Percentiles rank a stretch among this genome's conserved stretches.
These are phyloP conservation scores for Arothron firmamentum DNA, from an alignment of 2,113 vertebrate genomes.

Conservation along the genomic window DNA sequence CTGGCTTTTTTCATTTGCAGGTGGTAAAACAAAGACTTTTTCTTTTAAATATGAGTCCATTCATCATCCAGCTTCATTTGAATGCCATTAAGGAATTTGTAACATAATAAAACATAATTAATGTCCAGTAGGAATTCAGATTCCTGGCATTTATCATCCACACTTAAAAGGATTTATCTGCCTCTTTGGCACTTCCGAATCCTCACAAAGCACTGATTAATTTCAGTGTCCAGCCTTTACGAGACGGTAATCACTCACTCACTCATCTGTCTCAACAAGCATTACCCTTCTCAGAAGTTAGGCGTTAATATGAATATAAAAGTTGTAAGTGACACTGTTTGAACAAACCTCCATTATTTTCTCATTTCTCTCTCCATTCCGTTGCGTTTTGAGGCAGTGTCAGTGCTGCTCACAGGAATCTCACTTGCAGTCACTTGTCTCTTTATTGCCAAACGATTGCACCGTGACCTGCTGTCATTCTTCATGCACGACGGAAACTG, in stretches of 20 bases:
- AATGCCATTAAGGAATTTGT: conserved; percentile 4
- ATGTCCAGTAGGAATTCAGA: conserved; percentile 60
- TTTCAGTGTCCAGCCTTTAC: neutral
- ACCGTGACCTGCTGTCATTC: conserved; percentile 54
- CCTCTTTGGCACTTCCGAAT: neutral
- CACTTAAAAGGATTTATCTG: conserved; percentile 37
- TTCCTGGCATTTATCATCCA: conserved; percentile 48
- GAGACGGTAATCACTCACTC: neutral
- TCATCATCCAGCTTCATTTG: conserved; percentile 34
- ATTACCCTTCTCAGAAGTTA: neutral
- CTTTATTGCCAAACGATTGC: conserved; percentile 58
- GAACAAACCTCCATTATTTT: conserved; percentile 52
- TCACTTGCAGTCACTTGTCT: conserved; percentile 59
- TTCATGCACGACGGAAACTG: conserved; percentile 60
- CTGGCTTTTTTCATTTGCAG: conserved; percentile 12
- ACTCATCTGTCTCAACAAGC: conserved; percentile 1
- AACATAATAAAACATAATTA: conserved; percentile 48
- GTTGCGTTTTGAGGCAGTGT: conserved; percentile 31
- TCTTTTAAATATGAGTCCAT: conserved; percentile 48
- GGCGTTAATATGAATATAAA: conserved; percentile 19
- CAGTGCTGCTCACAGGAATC: conserved; percentile 44
- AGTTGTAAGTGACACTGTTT: conserved; percentile 38
- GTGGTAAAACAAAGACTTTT: conserved; percentile 11
- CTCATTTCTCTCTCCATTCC: conserved; percentile 57
- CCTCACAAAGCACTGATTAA: conserved; percentile 16